phyloP scores from a whole-genome alignment of 2,888 invertebrate genomes.

The Caenorhabditis imperialis region DNA sequence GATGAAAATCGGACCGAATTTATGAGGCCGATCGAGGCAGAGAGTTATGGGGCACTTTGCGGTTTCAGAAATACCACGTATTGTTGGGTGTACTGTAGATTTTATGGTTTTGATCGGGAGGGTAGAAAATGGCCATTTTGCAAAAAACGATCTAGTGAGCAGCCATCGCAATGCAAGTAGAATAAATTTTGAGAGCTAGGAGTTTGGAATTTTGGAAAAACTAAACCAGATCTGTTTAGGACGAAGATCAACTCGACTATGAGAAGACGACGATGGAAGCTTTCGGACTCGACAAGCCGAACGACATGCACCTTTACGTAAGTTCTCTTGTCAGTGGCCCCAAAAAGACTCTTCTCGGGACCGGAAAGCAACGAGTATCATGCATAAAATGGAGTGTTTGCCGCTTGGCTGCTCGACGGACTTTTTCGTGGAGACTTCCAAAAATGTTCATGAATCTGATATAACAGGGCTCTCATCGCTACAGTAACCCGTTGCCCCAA shows the following conservation, averaged over 20 bases:
- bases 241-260: slow-evolving; percentile 33
- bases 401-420: slow-evolving; percentile 36
- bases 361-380: no score
- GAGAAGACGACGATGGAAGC: slow-evolving; percentile 38
- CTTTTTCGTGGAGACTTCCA: slow-evolving; percentile 13
- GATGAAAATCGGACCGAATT: slow-evolving; percentile 42
- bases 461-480: no score
- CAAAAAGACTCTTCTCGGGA: no score
- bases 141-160: background rate
- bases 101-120: background rate
- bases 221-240: slow-evolving; percentile 17
- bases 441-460: no score
- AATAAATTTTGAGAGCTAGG: background rate
- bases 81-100: background rate
- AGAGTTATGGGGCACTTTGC: slow-evolving; percentile 5
- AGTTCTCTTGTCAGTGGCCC: slow-evolving; percentile 4
- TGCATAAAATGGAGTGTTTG: slow-evolving; percentile 51
- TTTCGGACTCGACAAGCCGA: slow-evolving; percentile 22
- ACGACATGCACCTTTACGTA: slow-evolving; percentile 25
- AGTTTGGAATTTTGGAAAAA: slow-evolving; percentile 19
- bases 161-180: background rate
- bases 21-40: slow-evolving; percentile 33
- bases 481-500: no score
- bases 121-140: no score
- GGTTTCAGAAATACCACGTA: slow-evolving; percentile 5